Evolutionary conservation across 2,888 invertebrate genomes (phyloP), one percentile per base, ranked within the genome.

Genomic region (Drymonia ruficornis): DNA sequence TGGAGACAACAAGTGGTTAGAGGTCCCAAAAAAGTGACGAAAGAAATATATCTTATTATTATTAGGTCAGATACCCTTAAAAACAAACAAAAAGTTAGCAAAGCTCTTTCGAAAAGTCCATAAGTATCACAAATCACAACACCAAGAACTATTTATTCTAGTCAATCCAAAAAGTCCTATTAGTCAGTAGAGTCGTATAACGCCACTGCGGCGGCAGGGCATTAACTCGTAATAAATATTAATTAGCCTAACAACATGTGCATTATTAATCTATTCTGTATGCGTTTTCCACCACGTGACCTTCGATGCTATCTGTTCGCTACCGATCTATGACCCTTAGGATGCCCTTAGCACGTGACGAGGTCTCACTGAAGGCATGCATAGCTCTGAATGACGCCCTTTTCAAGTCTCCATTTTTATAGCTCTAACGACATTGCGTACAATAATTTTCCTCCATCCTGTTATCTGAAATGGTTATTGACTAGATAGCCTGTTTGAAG

Each of bases 281-380:
- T 79, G 81, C 80, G 83, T 87, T 80, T 80, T 74, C 76, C 76
- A 77, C 70, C 61, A 64, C 56, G 53, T 67, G 73, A 72, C 88
- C 89, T 86, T 87, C 83, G 70, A 59, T 55, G 59, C 65, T 81
- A 78, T 83, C 81, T 68, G 68, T 66, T 74, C 67, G 73, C 70
- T 72, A 72, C 68, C 61, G 72, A 76, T 84, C 81, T 86, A 80
- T 84, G 87, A 84, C 84, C 84, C 87, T 86, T 73, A 72, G 74
- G 72, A 76, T 80, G 89, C 85, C 86, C 87, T 88, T 80, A 81
- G 83, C 79, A 82, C 89, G 91, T 89, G 88, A 83, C 87, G 84
- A 90, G 88, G 88, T 79, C 84, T 79, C 55, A 45, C 46, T 61
- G 67, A 74, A 72, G 71, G 76, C 49, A 68, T 74, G 78, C 67